Base-by-base conservation (phyloP, 2,888 invertebrate genomes). In the Agriotes lineatus region DNA sequence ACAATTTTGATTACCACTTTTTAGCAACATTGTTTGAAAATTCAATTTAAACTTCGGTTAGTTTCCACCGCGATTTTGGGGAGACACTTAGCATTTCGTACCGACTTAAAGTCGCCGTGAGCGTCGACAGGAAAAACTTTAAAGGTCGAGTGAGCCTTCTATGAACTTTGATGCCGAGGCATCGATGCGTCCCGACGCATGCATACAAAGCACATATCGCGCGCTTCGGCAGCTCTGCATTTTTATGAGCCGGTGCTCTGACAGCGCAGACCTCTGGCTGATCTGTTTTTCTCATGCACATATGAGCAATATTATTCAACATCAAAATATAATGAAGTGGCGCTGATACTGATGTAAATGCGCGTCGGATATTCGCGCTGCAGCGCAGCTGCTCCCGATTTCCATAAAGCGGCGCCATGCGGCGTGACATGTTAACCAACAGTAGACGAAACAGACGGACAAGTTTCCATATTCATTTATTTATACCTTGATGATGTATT, bases 281-380 rank as follows among this genome's bases (percentile, higher is more conserved):
- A 39, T 39, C 50, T 61, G 61, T 61, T 61, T 61, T 59, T 59
- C 48, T 22, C 52, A 33, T 50, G 35, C 62, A 68, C 61, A 68
- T 45, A 54, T 10, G 59, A 60, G 37, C 35, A 66, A 70, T 70
- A 69, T 72, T 72, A 71, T 70, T 67, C 67, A 56, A 63, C 67
- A 70, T 74, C 73, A 70, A 70, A 72, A 72, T 72, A 72, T 74
- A 75, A 75, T 75, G 73, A 75, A 76, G 74, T 73, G 73, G 68
- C 70, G 64, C 57, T 69, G 73, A 70, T 75, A 75, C 73, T 71
- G 74, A 77, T 77, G 76, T 74, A 77, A 75, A 77, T 77, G 74
- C 71, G 65, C 67, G 71, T 70, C 71, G 71, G 72, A 74, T 76
- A 76, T 77, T 76, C 73, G 69, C 61, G 70, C 62, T 67, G 63